Evolutionary conservation across 2,888 invertebrate species (phyloP).

Genomic region (Rhamnusium bicolor): DNA sequence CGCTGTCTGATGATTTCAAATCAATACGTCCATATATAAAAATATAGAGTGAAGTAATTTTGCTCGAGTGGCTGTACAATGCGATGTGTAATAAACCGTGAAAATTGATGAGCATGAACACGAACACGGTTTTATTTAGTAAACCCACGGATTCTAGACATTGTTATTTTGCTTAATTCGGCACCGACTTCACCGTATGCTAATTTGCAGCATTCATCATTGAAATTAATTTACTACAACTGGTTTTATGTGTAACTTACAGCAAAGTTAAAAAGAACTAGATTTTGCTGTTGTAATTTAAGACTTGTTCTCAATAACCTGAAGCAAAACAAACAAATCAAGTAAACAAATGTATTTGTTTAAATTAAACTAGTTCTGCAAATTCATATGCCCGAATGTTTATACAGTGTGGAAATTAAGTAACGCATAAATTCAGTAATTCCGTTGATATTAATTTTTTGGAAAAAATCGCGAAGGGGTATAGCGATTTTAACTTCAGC

Average conservation of each 20-base stretch:
- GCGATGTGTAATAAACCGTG: neutral
- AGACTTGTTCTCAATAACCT: too few species aligned
- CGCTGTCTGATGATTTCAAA: neutral
- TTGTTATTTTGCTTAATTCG: conserved; percentile 10
- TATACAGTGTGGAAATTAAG: too few species aligned
- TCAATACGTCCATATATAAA: neutral
- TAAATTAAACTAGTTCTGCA: too few species aligned
- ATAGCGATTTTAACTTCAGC: too few species aligned
- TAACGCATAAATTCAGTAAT: too few species aligned
- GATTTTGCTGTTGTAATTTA: too few species aligned
- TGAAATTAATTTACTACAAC: neutral
- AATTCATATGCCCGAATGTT: too few species aligned
- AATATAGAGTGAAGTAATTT: neutral
- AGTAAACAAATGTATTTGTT: too few species aligned
- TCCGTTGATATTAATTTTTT: too few species aligned
- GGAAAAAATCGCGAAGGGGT: too few species aligned
- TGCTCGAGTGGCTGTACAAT: neutral
- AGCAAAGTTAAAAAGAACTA: neutral
- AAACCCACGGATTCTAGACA: neutral
- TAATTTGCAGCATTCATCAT: neutral
- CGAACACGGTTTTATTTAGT: neutral
- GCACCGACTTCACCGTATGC: neutral
- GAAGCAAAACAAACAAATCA: neutral
- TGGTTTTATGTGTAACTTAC: neutral
- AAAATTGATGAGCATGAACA: neutral